Base-by-base conservation (phyloP, 2,797 vertebrate genomes). In the Balearica regulorum region DNA sequence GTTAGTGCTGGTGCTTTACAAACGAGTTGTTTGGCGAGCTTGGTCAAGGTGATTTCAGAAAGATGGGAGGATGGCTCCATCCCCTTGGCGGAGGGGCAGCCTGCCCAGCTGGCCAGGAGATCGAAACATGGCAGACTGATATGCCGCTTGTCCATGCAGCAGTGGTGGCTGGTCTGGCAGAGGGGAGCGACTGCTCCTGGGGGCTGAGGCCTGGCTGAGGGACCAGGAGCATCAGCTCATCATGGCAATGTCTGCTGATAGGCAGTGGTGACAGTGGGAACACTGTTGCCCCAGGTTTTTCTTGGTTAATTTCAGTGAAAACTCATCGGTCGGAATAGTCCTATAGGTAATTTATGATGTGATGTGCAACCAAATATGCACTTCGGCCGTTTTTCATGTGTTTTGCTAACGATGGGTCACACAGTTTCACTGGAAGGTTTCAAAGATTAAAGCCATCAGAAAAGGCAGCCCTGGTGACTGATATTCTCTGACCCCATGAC, bases 401-500 rank as follows among this genome's bases (percentile, higher is more conserved):
- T 91, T 93, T 92, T 85, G 53, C 82, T 85, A 87, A 83, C 0
- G 6, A 43, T 60, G 28, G 92, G 81, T 95, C 71, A 75, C 48
- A 49, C 49, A 35, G 75, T 72, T 95, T 78, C 81, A 58, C 48
- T 93, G 78, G 35, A 90, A 93, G 86, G 71, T 87, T 85, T 95
- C 69, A 85, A 75, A 95, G 93, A 96, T 90, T 90, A 91, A 93
- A 95, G 83, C 78, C 83, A 68, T 87, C 86, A 80, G 78, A 85
- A 85, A 57, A 93, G 31, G 65, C 84, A 93, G 84, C 65, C 33
- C 18, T 85, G n/a, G 65, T 95, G 83, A 95, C 86, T 94, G 83
- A 95, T 95, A 83, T 87, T 93, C 73, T 92, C 60, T 95, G 92
- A 95, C 86, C 90, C 44, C 10, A 16, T 83, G 90, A 96, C 96